Base-by-base conservation (phyloP, 2,888 invertebrate species). In the Ormyrus rosae region DNA sequence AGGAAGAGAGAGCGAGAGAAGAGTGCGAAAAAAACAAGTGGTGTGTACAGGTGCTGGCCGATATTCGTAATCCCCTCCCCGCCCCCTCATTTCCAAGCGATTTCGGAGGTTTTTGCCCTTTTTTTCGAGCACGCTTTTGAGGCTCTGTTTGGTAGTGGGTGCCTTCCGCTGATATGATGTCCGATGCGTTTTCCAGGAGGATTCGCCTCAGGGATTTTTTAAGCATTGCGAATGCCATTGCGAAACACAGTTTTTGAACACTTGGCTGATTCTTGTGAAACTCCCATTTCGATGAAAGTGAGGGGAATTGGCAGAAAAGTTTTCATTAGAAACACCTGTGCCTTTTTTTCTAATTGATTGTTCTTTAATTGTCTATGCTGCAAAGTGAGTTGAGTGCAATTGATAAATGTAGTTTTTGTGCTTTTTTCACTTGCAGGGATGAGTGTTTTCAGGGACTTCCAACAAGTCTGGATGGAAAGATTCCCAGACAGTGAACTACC, bases 401-500 rank as follows among this genome's bases (percentile, higher is more conserved):
- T 56, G n/a, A 50, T 79, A 53, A 80, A 76, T 72, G 64, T 76
- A 65, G 65, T 61, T 70, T 34, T 69, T 68, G 45, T 50, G 50
- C 19, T 34, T 34, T 6, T 45, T 13, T 73, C 61, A 1, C 13
- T 74, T 11, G 10, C 51, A 83, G 82, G 79, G 68, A 92, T 92
- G 96, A 96, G 96, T 93, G 96, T 96, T 90, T 96, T 96, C 91
- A 95, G 95, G 90, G 96, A 96, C 93, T 96, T 97, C 92, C 96
- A 96, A 92, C 95, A 96, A 91, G 95, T 97, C 92, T 97, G 97
- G 97, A 94, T 95, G 92, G 95, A 96, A 93, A 93, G 96, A 89
- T 97, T 97, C 93, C 97, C 97, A 86, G 96, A 96, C 90, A 96
- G 96, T 92, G 95, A 96, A 86, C 93, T 97, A 87, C 97, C 97